phyloP scores from a whole-genome alignment of 2,113 vertebrate species.

The Macrotis lagotis region DNA sequence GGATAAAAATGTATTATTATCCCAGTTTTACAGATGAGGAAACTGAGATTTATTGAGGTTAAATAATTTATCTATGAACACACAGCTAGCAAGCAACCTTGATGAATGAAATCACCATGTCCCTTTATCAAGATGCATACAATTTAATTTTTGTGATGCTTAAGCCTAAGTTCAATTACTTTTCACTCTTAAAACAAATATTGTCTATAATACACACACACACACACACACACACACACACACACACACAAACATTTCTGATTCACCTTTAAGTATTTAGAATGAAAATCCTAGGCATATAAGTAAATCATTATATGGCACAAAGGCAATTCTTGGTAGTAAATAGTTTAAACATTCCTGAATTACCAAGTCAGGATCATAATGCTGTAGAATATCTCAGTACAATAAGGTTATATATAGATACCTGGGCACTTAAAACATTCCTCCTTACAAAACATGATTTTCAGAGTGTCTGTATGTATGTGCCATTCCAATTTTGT shows the following conservation, averaged over 20 bases:
- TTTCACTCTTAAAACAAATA: not conserved
- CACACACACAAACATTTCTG: not conserved
- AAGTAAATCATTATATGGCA: slow-evolving; percentile 19
- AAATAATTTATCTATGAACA: not conserved
- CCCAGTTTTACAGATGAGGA: not conserved
- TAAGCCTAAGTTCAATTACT: not conserved
- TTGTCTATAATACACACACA: not conserved
- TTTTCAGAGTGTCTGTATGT: slow-evolving; percentile 14
- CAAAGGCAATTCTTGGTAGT: not conserved
- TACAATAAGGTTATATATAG: not conserved
- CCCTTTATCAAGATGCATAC: not conserved
- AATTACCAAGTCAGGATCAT: slow-evolving; percentile 28
- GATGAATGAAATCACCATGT: not conserved
- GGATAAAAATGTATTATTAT: not conserved
- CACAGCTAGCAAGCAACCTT: not conserved
- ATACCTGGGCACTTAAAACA: not conserved
- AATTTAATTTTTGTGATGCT: not conserved
- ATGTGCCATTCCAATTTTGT: slow-evolving; percentile 1
- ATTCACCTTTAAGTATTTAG: slow-evolving; percentile 8
- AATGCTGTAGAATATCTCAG: not conserved
- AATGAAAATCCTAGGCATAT: not conserved
- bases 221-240: not conserved
- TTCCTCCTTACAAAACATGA: not conserved
- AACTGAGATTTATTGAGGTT: not conserved
- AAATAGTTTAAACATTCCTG: not conserved